A percentile compares a stretch with the other conserved stretches of the same genome.
phyloP scores from a whole-genome alignment of 37 sponge, comb jelly and placozoan genomes.

The Agelas oroides region DNA sequence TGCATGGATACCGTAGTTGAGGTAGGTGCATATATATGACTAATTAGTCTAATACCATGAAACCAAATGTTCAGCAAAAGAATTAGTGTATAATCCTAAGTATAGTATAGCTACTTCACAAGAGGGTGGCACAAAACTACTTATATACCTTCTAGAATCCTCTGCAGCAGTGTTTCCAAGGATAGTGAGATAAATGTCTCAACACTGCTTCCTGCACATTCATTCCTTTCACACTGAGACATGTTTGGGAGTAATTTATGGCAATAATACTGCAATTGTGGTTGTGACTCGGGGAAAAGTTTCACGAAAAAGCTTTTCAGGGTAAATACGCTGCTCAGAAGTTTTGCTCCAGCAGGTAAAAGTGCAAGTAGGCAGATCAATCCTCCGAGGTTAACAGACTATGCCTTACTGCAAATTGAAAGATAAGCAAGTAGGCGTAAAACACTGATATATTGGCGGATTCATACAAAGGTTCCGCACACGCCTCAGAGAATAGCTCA shows the following conservation, averaged over 20 bases:
- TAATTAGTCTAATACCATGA: no score
- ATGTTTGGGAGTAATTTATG: background rate
- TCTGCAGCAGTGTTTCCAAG: background rate
- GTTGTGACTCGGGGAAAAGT: background rate
- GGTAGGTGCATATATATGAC: no score
- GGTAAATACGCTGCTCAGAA: background rate
- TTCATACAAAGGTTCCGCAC: background rate
- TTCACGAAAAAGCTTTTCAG: slow-evolving; percentile 8
- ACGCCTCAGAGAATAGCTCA: no score
- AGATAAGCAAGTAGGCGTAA: background rate
- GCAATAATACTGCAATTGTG: slow-evolving; percentile 8
- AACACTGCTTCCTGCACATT: background rate
- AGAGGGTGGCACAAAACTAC: background rate
- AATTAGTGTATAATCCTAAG: no score
- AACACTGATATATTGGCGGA: background rate
- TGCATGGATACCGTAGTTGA: no score
- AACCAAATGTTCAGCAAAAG: no score
- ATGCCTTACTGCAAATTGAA: background rate
- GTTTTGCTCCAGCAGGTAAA: background rate
- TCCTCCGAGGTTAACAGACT: background rate
- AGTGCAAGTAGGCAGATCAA: background rate
- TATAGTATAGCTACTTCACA: background rate
- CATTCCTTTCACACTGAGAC: background rate
- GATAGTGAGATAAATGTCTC: background rate
- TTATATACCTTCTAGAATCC: background rate